Evolutionary conservation across 2,113 vertebrate species (phyloP).

Genomic region (Pitta sordida): DNA sequence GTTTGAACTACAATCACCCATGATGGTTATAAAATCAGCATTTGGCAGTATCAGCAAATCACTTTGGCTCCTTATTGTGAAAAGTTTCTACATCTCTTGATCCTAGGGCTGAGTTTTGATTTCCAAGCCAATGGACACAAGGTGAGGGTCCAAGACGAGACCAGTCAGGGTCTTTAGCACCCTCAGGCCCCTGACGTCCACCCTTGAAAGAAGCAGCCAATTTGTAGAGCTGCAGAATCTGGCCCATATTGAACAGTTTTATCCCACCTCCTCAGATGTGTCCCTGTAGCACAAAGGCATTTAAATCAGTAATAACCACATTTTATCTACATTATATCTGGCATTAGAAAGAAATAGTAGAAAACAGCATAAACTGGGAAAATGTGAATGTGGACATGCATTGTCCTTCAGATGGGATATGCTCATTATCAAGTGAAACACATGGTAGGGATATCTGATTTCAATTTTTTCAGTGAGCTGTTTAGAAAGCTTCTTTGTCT

Average conservation of each 20-base stretch:
- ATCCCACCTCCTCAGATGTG: background rate
- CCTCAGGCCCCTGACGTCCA: background rate
- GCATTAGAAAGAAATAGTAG: background rate
- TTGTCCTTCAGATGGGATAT: background rate
- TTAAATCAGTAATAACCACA: background rate
- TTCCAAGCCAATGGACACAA: background rate
- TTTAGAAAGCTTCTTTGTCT: constrained; percentile 30
- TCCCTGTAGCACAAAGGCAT: background rate
- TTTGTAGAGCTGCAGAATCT: background rate
- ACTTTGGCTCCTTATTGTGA: background rate
- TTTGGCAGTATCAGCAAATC: background rate
- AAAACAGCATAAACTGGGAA: background rate
- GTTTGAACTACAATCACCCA: background rate
- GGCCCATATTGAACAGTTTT: background rate
- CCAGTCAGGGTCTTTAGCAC: background rate
- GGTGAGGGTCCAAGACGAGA: background rate
- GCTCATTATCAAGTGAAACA: constrained; percentile 17
- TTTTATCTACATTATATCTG: background rate
- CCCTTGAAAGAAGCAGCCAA: background rate
- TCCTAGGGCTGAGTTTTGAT: background rate
- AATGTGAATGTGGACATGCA: background rate
- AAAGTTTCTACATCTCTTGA: background rate
- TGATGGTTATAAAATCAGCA: background rate
- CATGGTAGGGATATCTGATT: constrained; percentile 10
- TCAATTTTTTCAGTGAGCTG: background rate